Evolutionary conservation across 2,797 vertebrate species (phyloP), one percentile per base, ranked within the genome.

Genomic region (Peromyscus melanophrys): DNA sequence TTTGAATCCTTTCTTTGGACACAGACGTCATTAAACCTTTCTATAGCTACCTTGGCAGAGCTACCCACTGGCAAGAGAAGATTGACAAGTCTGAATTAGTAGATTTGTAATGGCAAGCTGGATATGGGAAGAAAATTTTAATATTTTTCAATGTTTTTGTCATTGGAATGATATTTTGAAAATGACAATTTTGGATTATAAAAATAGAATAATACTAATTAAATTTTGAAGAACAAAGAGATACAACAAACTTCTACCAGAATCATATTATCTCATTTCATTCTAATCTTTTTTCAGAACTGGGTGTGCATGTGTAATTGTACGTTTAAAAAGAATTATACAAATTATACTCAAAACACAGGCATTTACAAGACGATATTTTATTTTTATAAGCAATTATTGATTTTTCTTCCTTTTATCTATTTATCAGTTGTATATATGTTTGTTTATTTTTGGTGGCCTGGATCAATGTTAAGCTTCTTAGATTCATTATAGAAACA

Each of bases 191-290:
- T 89, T 89, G 81, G 81, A 61, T 89, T 75, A 81, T 55, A 86
- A 94, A 89, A 96, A 84, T 55, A 84, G 17, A 27, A 90, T 88
- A 89, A 52, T 82, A 55, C 17, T 29, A 97, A 81, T 76, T 92
- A 90, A 87, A 81, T 16, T 59, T 83, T 94, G 27, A 69, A n/a
- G 13, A 95, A 63, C 52, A 84, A 90, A 96, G 19, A 55, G 21
- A 95, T 55, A 27, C 0, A 95, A 88, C 67, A 37, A n/a, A 46
- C 14, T 78, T 25, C 34, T 13, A 81, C 5, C 27, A 77, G 75
- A 83, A 91, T 94, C 21, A 89, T 76, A 17, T 37, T 88, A 19
- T 40, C 81, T 10, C 43, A 81, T 69, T 92, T 43, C 1, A 13
- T 89, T 40, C n/a, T 37, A 52, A 2, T 89, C 2, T 86, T 92